phyloP scores from a whole-genome alignment of 2,113 vertebrate genomes.

The Orthonyx spaldingii region DNA sequence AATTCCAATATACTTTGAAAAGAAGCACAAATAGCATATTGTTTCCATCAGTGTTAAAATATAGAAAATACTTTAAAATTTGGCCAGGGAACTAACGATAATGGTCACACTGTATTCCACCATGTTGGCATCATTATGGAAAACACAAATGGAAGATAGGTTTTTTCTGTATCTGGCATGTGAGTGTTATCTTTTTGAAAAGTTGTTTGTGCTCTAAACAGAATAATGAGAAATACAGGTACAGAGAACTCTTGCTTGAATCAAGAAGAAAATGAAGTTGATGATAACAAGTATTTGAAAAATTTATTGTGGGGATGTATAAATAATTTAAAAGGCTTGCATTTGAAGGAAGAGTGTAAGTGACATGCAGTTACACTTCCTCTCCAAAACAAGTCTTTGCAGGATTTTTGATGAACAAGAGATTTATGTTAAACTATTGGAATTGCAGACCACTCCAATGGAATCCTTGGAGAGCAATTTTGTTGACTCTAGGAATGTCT shows the following conservation, averaged over 20 bases:
- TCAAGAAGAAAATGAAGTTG: background rate
- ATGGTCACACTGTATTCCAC: accelerated
- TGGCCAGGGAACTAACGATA: background rate
- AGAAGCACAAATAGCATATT: background rate
- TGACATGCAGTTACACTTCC: background rate
- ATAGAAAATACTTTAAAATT: background rate
- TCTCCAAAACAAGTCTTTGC: constrained; percentile 5
- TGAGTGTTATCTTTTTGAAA: background rate
- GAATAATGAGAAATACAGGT: background rate
- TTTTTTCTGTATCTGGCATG: background rate
- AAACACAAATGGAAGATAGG: background rate
- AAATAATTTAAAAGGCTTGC: background rate
- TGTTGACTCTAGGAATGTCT: constrained; percentile 7
- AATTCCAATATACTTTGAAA: background rate
- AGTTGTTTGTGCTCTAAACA: background rate
- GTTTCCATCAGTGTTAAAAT: background rate
- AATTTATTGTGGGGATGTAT: background rate
- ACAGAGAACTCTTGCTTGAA: background rate
- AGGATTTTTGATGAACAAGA: constrained; percentile 15
- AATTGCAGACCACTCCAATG: background rate
- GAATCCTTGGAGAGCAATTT: constrained; percentile 36
- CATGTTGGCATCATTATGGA: background rate
- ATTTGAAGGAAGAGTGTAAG: background rate
- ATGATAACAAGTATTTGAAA: background rate
- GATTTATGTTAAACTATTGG: constrained; percentile 12